Conservation (phyloP, 2,888 invertebrate genomes). For the Tricholauxania praeusta region DNA sequence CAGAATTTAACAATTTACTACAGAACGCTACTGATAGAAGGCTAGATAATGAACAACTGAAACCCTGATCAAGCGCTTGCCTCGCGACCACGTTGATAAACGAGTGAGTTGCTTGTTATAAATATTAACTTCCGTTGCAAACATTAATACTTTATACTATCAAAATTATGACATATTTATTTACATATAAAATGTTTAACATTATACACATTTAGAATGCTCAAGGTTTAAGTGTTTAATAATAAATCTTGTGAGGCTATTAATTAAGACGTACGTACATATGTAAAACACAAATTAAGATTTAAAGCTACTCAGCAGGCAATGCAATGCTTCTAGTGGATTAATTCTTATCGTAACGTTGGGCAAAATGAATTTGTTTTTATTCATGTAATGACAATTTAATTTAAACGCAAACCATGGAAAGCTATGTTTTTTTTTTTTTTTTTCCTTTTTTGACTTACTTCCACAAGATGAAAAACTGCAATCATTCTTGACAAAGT, state of each 20-base stretch:
- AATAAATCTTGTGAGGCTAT: slow-evolving; percentile 36
- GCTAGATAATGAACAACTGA: slow-evolving; percentile 69
- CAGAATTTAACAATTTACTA: slow-evolving; percentile 90
- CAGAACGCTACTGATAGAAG: slow-evolving; percentile 87
- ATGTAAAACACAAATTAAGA: too few species aligned
- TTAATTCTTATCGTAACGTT: too few species aligned
- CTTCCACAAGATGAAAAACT: too few species aligned
- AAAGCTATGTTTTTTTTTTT: too few species aligned
- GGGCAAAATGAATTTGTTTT: too few species aligned
- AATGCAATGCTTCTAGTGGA: too few species aligned
- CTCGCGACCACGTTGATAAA: slow-evolving; percentile 65
- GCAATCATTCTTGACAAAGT: too few species aligned
- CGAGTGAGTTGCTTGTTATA: slow-evolving; percentile 48
- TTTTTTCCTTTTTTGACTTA: too few species aligned
- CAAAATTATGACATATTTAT: slow-evolving; percentile 30
- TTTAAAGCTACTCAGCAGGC: too few species aligned
- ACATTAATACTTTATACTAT: slow-evolving; percentile 28
- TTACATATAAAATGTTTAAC: slow-evolving; percentile 31
- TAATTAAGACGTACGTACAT: not conserved
- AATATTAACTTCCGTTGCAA: slow-evolving; percentile 24
- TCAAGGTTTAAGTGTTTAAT: slow-evolving; percentile 28
- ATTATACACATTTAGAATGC: slow-evolving; percentile 31
- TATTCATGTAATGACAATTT: too few species aligned
- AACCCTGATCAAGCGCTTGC: slow-evolving; percentile 68
- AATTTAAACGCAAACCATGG: too few species aligned